phyloP scores from a whole-genome alignment of 2,888 invertebrate species.

The Notodonta dromedarius region DNA sequence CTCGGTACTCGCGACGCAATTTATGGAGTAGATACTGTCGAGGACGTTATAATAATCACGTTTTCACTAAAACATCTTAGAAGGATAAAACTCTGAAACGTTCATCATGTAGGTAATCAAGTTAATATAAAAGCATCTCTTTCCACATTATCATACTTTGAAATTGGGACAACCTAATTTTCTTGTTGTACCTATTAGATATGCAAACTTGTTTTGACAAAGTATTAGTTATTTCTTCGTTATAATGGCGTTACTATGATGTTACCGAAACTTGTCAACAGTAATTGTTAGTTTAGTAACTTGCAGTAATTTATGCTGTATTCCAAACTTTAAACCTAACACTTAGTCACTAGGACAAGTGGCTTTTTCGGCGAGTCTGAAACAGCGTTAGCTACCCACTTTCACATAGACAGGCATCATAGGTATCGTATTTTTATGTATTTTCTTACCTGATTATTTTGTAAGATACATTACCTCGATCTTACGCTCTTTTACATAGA shows the following conservation, averaged over 20 bases:
- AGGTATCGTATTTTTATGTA: no score
- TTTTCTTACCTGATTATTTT: no score
- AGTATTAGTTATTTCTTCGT: no score
- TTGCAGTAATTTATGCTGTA: background rate
- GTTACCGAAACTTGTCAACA: background rate
- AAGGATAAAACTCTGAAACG: background rate
- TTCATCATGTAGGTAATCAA: no score
- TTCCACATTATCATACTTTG: no score
- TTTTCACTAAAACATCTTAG: background rate
- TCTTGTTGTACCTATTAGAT: no score
- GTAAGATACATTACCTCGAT: no score
- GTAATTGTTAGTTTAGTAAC: background rate
- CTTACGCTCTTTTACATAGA: no score
- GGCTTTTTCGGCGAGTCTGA: background rate
- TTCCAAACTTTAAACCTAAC: background rate
- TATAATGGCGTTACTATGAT: background rate
- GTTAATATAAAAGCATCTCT: no score
- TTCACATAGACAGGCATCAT: no score
- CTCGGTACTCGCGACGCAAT: constrained; percentile 33
- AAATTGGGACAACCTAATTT: no score
- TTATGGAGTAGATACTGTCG: background rate
- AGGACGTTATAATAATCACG: background rate
- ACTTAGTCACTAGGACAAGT: background rate
- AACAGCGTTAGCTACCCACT: background rate
- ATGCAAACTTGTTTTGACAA: no score